Evolutionary conservation across 1,140 invertebrate genomes (phyloP), one percentile per base, ranked within the genome.

Genomic region (Probaryconus sp.): DNA sequence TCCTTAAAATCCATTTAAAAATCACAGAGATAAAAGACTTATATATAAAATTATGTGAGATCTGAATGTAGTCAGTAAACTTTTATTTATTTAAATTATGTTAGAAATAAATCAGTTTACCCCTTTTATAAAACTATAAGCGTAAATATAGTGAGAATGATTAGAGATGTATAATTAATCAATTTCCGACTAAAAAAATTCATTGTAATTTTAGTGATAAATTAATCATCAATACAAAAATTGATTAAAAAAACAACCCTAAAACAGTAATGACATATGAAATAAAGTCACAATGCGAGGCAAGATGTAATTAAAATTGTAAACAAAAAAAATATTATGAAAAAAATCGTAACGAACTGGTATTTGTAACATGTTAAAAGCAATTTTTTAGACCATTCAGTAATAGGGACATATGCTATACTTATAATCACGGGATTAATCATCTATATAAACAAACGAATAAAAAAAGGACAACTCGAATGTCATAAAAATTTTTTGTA

Each of bases 401-500:
- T 35, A 37, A 24, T 37, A 20, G 10, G 11, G 20, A 26, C 16
- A 55, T 18, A 33, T 6, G 45, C 26, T 33, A 26, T 9, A 51
- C 33, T 51, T 50, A 21, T 38, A 18, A 18, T 18, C 16, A 37
- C 13, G 20, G 30, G 26, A n/a, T 37, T 42, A 38, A 30, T 51
- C 45, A 20, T 26, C n/a, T 42, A 50, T 20, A 26, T 14, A 18
- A 45, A 53, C 28, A 7, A 43, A 53, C 11, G 20, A 64, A 35
- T 28, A 31, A 47, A 35, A 53, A 55, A 38, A 53, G n/a, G 18
- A 31, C 33, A 26, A 42, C 7, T 48, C 20, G 35, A 58, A 60
- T 30, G 43, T 70, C 48, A 20, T 78, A 76, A 61, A 69, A 81
- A 76, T 26, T 81, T 78, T 81, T 79, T 81, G 79, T 81, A 81